phyloP scores from a whole-genome alignment of 1,140 invertebrate genomes.

The Meloidogyne hapla region DNA sequence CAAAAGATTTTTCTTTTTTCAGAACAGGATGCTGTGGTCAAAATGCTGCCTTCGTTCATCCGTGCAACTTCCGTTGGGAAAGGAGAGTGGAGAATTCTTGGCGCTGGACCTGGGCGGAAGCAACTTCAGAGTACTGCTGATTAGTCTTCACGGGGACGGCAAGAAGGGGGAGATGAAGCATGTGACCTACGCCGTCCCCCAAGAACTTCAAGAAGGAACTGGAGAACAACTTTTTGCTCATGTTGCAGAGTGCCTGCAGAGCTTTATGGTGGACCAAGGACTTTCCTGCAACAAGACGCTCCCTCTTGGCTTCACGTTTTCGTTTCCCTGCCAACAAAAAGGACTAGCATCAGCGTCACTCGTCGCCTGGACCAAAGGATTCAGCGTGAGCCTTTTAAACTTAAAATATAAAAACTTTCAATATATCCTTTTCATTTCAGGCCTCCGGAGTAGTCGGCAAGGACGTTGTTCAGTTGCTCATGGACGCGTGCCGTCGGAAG shows the following conservation, averaged over 20 bases:
- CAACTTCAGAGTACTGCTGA: constrained; percentile 91
- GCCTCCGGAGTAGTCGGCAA: constrained; percentile 81
- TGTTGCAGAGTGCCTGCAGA: constrained; percentile 89
- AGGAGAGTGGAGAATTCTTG: constrained; percentile 91
- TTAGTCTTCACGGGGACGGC: constrained; percentile 71
- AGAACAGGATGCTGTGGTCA: constrained; percentile 52
- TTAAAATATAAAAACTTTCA: not conserved
- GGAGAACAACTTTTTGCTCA: constrained; percentile 80
- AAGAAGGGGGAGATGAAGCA: constrained; percentile 2
- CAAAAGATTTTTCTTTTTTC: constrained; percentile 14
- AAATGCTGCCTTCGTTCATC: constrained; percentile 84
- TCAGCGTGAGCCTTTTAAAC: constrained; percentile 68
- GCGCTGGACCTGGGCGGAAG: constrained; percentile 96
- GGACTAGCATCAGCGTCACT: constrained; percentile 84
- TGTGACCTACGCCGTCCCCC: not conserved
- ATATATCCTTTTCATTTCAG: not conserved
- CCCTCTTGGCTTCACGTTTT: constrained; percentile 96
- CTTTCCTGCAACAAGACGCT: constrained; percentile 74
- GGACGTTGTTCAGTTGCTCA: constrained; percentile 80
- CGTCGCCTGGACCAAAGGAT: constrained; percentile 91
- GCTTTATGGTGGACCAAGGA: constrained; percentile 80
- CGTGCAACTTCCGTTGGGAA: constrained; percentile 90
- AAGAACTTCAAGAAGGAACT: constrained; percentile 61
- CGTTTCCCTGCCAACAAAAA: constrained; percentile 86
- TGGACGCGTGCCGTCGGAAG: constrained; percentile 69